Evolutionary conservation across 1,140 invertebrate species (phyloP).

Genomic region (Lordiphosa mommai): DNA sequence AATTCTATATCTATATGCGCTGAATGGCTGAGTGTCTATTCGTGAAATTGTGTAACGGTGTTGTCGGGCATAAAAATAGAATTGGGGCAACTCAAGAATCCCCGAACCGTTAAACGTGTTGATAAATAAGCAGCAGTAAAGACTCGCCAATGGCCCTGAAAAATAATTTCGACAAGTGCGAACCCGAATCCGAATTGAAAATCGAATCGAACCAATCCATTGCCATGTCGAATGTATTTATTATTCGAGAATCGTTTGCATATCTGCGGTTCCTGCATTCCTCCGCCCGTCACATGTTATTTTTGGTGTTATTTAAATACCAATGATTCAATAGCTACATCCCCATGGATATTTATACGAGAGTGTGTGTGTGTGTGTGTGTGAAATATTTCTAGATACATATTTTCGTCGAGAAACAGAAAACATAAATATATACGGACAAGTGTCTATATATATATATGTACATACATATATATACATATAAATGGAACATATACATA

Average conservation of each 20-base stretch:
- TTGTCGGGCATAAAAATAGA: conserved; percentile 11
- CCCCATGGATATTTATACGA: background rate
- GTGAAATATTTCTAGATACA: conserved; percentile 1
- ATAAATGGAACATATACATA: conserved; percentile 20
- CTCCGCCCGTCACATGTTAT: background rate
- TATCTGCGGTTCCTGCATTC: conserved; percentile 7
- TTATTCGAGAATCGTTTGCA: conserved; percentile 2
- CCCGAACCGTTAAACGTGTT: conserved; percentile 6
- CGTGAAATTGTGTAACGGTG: conserved; percentile 9
- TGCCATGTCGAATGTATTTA: conserved; percentile 3
- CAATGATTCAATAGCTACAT: conserved; percentile 6
- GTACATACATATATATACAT: conserved; percentile 19
- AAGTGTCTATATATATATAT: conserved; percentile 15
- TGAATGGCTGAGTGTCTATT: conserved; percentile 8
- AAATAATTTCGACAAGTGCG: conserved; percentile 3
- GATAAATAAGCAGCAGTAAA: conserved; percentile 8
- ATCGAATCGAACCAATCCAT: conserved; percentile 5
- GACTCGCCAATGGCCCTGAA: background rate
- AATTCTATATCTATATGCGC: conserved; percentile 6
- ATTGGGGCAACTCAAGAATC: conserved; percentile 6
- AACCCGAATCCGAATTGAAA: background rate
- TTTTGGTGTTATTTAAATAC: conserved; percentile 10
- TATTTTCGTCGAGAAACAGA: conserved; percentile 4
- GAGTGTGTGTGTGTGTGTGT: background rate
- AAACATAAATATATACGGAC: conserved; percentile 6